Evolutionary conservation across 2,888 invertebrate genomes (phyloP).

Genomic region (Lottia scabra): DNA sequence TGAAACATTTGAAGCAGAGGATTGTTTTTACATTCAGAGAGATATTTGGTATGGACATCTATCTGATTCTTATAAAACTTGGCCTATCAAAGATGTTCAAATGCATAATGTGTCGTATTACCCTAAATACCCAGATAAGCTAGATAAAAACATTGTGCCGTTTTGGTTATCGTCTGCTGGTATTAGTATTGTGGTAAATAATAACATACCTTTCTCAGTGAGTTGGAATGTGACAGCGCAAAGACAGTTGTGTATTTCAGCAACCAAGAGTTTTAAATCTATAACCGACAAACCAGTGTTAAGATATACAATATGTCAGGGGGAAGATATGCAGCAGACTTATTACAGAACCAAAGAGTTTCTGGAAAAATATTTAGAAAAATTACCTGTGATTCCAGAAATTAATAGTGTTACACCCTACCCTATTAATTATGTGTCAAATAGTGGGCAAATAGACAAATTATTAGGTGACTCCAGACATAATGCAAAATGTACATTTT

Average conservation of each 20-base stretch:
- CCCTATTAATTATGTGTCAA: constrained; percentile 27
- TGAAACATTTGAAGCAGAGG: constrained; percentile 28
- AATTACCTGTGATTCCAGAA: constrained; percentile 17
- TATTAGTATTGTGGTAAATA: constrained; percentile 32
- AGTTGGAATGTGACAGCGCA: constrained; percentile 35
- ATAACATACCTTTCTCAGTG: constrained; percentile 29
- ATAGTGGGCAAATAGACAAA: constrained; percentile 14
- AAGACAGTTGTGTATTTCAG: constrained; percentile 35
- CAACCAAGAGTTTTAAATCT: constrained; percentile 19
- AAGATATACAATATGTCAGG: constrained; percentile 35
- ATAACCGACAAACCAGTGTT: constrained; percentile 20
- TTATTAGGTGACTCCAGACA: constrained; percentile 20
- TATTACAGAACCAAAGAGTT: constrained; percentile 25
- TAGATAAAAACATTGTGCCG: constrained; percentile 31
- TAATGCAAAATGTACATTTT: constrained; percentile 26
- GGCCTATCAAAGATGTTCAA: constrained; percentile 13
- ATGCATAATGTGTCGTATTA: constrained; percentile 28
- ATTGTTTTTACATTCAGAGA: constrained; percentile 35
- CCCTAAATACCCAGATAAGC: constrained; percentile 30
- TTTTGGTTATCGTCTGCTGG: constrained; percentile 36
- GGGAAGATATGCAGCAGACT: constrained; percentile 27
- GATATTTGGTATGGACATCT: constrained; percentile 17
- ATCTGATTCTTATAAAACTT: constrained; percentile 15
- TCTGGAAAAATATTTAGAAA: background rate
- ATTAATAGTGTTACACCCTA: constrained; percentile 21